Evolutionary conservation across 1,140 invertebrate genomes (phyloP).

Genomic region (Conopomorpha cramerella): DNA sequence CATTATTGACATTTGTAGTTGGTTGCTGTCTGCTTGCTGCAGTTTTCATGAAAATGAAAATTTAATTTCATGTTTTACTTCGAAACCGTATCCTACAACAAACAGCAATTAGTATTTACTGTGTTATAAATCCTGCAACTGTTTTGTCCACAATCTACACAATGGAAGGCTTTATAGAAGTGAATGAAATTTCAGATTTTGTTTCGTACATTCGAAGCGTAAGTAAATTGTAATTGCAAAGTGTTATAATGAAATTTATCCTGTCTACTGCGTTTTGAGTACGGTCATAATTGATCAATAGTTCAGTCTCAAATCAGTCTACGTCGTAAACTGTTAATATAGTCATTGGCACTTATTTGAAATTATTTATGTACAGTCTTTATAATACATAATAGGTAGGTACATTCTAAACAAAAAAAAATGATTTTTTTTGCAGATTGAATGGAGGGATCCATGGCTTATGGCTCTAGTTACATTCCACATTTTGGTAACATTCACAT

Average conservation of each 20-base stretch:
- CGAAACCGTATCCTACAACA: no score
- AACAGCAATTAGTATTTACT: background rate
- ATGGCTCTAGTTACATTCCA: constrained; percentile 77
- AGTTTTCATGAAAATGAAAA: background rate
- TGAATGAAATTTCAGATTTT: constrained; percentile 65
- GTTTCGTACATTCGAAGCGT: constrained; percentile 65
- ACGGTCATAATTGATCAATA: no score
- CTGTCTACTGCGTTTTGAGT: no score
- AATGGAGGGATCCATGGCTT: constrained; percentile 87
- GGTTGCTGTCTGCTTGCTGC: no score
- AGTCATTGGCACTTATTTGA: no score
- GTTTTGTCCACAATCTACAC: constrained; percentile 4
- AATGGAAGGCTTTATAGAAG: constrained; percentile 60
- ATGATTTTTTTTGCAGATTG: constrained; percentile 69
- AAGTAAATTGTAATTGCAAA: no score
- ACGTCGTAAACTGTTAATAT: no score
- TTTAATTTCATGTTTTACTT: background rate
- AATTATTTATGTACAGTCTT: no score
- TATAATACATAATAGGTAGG: no score
- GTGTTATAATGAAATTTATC: no score
- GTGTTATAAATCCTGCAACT: background rate
- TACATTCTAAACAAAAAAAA: constrained; percentile 66
- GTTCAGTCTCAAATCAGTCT: no score
- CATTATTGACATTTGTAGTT: no score
- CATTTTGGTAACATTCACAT: constrained; percentile 74